phyloP scores from a whole-genome alignment of 2,888 invertebrate genomes.

The Piscicola geometra region DNA sequence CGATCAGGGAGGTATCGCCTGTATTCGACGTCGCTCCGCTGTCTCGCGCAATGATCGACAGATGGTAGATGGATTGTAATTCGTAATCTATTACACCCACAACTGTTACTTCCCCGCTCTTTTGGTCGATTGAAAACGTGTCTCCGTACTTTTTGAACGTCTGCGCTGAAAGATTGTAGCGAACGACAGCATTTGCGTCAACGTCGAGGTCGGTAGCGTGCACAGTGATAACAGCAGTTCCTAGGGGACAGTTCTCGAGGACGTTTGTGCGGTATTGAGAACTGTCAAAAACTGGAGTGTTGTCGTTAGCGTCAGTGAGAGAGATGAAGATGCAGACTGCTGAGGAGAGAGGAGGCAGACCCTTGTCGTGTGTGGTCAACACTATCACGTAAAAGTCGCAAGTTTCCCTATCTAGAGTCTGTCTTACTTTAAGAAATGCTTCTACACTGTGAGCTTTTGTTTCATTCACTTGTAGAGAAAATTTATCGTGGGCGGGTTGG shows the following conservation, averaged over 20 bases:
- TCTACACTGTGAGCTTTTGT: constrained; percentile 18
- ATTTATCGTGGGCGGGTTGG: neutral
- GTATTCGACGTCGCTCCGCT: constrained; percentile 40
- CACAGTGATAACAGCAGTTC: constrained; percentile 37
- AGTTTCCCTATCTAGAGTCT: constrained; percentile 28
- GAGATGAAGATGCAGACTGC: constrained; percentile 37
- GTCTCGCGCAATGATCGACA: constrained; percentile 42
- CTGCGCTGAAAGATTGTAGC: constrained; percentile 41
- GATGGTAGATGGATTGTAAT: constrained; percentile 38
- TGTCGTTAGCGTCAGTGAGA: constrained; percentile 40
- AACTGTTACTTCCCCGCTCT: constrained; percentile 40
- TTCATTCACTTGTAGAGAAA: constrained; percentile 2
- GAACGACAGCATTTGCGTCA: constrained; percentile 41
- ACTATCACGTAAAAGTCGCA: constrained; percentile 39
- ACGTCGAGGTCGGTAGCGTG: constrained; percentile 43
- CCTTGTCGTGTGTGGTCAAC: constrained; percentile 42
- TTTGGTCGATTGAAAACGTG: constrained; percentile 40
- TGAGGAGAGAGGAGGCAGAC: constrained; percentile 35
- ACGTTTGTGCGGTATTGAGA: constrained; percentile 38
- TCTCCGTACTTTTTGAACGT: constrained; percentile 39
- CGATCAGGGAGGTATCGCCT: constrained; percentile 41
- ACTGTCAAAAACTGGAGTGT: constrained; percentile 38
- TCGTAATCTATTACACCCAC: constrained; percentile 41
- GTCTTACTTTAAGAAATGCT: constrained; percentile 18
- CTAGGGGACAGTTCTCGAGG: constrained; percentile 37